phyloP scores from a whole-genome alignment of 92 coral and sea anemone genomes.

The Phenganax marumi region DNA sequence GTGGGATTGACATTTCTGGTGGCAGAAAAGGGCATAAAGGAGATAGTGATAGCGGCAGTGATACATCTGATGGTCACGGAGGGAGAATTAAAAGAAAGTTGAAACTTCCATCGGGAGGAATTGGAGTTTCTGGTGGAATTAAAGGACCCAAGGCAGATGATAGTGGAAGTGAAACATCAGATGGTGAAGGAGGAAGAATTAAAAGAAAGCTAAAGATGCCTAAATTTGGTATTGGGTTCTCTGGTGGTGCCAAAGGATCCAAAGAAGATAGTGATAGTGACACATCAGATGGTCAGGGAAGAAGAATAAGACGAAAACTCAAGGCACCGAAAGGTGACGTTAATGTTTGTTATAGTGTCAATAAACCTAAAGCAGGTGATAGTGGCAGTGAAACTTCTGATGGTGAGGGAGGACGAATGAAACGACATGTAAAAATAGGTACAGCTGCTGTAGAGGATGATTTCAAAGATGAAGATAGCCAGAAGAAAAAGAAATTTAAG shows the following conservation, averaged over 20 bases:
- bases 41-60: conserved; percentile 37
- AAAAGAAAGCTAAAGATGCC: conserved; percentile 23
- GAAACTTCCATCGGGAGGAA: conserved; percentile 16
- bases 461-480: not conserved
- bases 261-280: conserved; percentile 24
- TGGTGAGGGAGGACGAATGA: conserved; percentile 1
- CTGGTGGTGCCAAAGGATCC: conserved; percentile 15
- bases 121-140: not conserved
- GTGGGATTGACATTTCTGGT: not conserved
- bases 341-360: not conserved
- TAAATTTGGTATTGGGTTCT: conserved; percentile 3
- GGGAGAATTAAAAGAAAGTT: conserved; percentile 37
- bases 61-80: conserved; percentile 35
- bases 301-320: conserved; percentile 21
- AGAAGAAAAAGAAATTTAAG: not conserved
- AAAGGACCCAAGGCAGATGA: conserved; percentile 33
- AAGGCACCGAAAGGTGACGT: not conserved
- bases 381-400: conserved; percentile 36
- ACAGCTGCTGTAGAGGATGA: not conserved
- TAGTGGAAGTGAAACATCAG: conserved; percentile 27
- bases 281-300: conserved; percentile 36
- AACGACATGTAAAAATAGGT: not conserved
- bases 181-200: conserved; percentile 27
- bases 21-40: not conserved
- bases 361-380: not conserved